Evolutionary conservation across 2,797 vertebrate species (phyloP).

Genomic region (Tapirus indicus): DNA sequence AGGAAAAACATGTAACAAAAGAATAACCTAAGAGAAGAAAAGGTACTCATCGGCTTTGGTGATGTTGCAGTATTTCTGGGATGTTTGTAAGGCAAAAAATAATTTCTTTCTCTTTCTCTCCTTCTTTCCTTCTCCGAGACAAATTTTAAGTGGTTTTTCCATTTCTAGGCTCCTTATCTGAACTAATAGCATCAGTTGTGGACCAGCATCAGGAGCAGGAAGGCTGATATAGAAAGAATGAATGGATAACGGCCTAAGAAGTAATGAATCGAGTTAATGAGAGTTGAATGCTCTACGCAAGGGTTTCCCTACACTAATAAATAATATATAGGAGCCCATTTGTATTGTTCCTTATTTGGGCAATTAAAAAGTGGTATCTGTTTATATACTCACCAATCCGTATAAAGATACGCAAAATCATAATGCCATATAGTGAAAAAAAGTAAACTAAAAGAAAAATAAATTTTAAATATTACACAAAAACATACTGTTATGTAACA

Average conservation of each 20-base stretch:
- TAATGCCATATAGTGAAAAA: background rate
- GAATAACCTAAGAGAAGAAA: background rate
- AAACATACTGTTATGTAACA: background rate
- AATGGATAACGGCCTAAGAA: background rate
- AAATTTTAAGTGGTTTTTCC: background rate
- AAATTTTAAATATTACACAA: conserved; percentile 24
- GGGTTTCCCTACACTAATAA: background rate
- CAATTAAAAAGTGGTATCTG: conserved; percentile 32
- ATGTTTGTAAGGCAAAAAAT: background rate
- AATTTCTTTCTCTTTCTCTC: too few relatives aligned
- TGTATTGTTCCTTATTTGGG: background rate
- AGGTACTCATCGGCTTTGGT: background rate
- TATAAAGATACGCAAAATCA: background rate
- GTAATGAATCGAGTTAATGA: background rate
- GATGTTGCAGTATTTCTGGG: background rate
- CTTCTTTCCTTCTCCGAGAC: background rate
- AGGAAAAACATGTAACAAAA: background rate
- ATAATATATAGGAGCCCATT: background rate
- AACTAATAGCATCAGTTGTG: background rate
- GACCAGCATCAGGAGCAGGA: background rate
- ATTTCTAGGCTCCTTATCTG: conserved; percentile 21
- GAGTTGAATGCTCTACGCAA: background rate
- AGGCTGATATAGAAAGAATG: background rate
- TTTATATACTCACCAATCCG: conserved; percentile 4
- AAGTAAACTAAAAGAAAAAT: background rate